Evolutionary conservation across 35 echinoderm and acorn worm genomes (phyloP).

Genomic region (Apostichopus parvimensis): DNA sequence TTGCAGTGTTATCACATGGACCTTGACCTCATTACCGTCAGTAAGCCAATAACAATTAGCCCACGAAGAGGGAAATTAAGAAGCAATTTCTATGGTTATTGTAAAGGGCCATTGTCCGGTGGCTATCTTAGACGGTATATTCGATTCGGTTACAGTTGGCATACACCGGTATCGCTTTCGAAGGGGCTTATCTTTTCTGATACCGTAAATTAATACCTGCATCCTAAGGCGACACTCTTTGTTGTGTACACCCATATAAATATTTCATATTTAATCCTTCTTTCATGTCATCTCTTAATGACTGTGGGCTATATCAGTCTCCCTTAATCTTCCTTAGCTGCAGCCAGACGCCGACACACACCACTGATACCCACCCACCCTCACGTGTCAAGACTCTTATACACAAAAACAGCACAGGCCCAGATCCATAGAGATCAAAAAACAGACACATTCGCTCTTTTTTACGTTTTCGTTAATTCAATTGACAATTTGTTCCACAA

Average conservation of each 20-base stretch:
- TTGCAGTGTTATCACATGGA: neutral
- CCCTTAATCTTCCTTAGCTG: neutral
- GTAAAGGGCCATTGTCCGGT: slow-evolving; percentile 26
- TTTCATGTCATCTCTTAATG: slow-evolving; percentile 20
- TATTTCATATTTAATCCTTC: slow-evolving; percentile 39
- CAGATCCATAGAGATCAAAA: neutral
- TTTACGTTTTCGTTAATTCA: slow-evolving; percentile 22
- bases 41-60: slow-evolving; percentile 38
- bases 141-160: slow-evolving; percentile 18
- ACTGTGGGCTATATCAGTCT: slow-evolving; percentile 27
- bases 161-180: neutral
- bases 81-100: slow-evolving; percentile 30
- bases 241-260: slow-evolving; percentile 46
- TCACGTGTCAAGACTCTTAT: slow-evolving; percentile 3
- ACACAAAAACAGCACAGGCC: neutral
- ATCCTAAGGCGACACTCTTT: slow-evolving; percentile 36
- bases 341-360: neutral
- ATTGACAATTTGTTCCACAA: slow-evolving; percentile 56
- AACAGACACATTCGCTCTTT: slow-evolving; percentile 1
- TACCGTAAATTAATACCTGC: slow-evolving; percentile 34
- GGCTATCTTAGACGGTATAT: neutral
- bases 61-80: slow-evolving; percentile 13
- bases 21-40: slow-evolving; percentile 25
- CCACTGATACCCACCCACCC: neutral
- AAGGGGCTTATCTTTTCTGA: slow-evolving; percentile 11